These are phyloP conservation scores for Lithophane ornitopus DNA, from an alignment of 2,888 invertebrate genomes.

Conservation along the genomic window DNA sequence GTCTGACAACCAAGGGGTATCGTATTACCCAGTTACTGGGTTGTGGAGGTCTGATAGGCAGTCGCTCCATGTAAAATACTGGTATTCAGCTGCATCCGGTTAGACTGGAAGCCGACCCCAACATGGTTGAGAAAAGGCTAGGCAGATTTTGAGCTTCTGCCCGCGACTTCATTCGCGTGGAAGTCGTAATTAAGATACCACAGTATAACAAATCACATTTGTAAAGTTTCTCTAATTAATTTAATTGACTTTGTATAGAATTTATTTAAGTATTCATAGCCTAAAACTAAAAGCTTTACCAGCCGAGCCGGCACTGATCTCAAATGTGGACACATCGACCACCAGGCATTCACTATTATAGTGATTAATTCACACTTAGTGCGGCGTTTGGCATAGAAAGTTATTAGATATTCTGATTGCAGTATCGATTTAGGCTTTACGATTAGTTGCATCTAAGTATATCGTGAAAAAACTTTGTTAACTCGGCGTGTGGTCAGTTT, in stretches of 20 bases:
- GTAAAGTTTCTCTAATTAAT: background rate
- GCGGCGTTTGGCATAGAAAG: conserved; percentile 2
- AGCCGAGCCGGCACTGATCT: conserved; percentile 18
- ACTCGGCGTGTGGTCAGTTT: background rate
- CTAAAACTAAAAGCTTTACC: background rate
- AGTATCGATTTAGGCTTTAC: conserved; percentile 32
- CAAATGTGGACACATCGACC: background rate
- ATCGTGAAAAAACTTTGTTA: background rate
- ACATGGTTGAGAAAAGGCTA: no score
- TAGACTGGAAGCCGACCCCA: no score
- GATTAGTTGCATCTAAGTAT: background rate
- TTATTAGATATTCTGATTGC: conserved; percentile 17
- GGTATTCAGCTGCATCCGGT: no score
- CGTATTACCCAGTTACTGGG: no score
- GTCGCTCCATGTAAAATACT: no score
- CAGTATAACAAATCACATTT: background rate
- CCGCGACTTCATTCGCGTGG: no score
- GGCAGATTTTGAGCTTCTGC: no score
- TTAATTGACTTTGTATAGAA: background rate
- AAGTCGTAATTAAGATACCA: no score
- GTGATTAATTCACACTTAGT: conserved; percentile 40
- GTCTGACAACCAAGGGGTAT: no score
- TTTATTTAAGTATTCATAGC: conserved; percentile 6
- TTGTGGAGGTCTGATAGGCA: no score
- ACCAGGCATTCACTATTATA: conserved; percentile 19